Evolutionary conservation across 2,888 invertebrate genomes (phyloP).

Genomic region (Sinohyriopsis cumingii): DNA sequence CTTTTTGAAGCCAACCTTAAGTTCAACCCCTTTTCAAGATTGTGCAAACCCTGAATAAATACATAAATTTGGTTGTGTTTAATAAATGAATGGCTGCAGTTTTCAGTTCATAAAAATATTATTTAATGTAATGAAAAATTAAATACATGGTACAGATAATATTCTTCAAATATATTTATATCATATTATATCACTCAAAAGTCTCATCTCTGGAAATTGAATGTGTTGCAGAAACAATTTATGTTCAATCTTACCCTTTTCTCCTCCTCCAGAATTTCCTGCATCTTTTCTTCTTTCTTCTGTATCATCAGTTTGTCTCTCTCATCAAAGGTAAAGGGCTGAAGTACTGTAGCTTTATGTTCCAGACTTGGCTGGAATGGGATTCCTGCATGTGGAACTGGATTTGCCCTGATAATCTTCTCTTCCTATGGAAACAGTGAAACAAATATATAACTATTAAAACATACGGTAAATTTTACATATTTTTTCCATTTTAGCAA

Average conservation of each 20-base stretch:
- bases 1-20: too few species aligned
- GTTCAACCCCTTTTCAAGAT: too few species aligned
- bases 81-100: too few species aligned
- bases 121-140: too few species aligned
- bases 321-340: constrained; percentile 82
- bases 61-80: too few species aligned
- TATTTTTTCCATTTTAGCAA: too few species aligned
- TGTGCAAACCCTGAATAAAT: too few species aligned
- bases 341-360: constrained; percentile 49
- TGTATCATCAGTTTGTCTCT: constrained; percentile 76
- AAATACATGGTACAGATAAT: neutral
- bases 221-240: neutral
- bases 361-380: constrained; percentile 60
- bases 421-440: constrained; percentile 11
- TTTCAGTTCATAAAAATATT: too few species aligned
- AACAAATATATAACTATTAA: too few species aligned
- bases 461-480: too few species aligned
- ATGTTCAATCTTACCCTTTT: constrained; percentile 46
- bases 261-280: constrained; percentile 70
- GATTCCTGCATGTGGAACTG: constrained; percentile 56
- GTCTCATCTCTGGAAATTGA: neutral
- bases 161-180: neutral
- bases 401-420: constrained; percentile 26
- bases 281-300: constrained; percentile 78
- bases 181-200: neutral